These are phyloP conservation scores for Strix occidentalis DNA, from an alignment of 2,797 vertebrate species.

Conservation along the genomic window DNA sequence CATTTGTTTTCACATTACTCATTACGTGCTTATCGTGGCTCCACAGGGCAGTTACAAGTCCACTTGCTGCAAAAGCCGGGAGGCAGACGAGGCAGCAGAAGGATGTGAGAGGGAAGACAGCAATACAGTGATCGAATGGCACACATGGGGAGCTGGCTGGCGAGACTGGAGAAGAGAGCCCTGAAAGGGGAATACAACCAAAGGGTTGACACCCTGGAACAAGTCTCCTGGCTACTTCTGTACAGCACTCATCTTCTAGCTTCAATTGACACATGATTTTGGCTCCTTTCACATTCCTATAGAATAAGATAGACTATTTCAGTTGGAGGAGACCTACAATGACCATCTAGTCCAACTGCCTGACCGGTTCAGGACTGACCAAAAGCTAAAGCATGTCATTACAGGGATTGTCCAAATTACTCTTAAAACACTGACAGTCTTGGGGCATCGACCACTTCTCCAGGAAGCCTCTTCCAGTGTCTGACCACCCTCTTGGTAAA, in stretches of 20 bases:
- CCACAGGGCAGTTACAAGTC: neutral
- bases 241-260: neutral
- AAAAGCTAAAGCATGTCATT: neutral
- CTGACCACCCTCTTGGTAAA: neutral
- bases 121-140: rapidly evolving
- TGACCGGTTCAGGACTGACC: neutral
- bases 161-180: neutral
- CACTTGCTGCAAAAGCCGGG: neutral
- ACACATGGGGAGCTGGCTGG: neutral
- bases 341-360: neutral
- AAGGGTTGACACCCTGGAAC: neutral
- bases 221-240: neutral
- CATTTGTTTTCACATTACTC: neutral
- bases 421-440: no score
- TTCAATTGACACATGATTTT: rapidly evolving
- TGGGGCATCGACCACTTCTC: neutral
- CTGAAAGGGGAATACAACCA: neutral
- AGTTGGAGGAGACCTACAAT: neutral
- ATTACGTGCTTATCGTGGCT: rapidly evolving
- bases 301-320: neutral
- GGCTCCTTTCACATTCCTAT: neutral
- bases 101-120: rapidly evolving
- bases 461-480: neutral
- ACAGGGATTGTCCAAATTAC: neutral
- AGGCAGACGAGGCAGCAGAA: neutral